A percentile compares a stretch with the other conserved stretches of the same genome.
These are phyloP conservation scores for Agonopterix subpropinquella DNA, from an alignment of 2,888 invertebrate species.

Conservation along the genomic window DNA sequence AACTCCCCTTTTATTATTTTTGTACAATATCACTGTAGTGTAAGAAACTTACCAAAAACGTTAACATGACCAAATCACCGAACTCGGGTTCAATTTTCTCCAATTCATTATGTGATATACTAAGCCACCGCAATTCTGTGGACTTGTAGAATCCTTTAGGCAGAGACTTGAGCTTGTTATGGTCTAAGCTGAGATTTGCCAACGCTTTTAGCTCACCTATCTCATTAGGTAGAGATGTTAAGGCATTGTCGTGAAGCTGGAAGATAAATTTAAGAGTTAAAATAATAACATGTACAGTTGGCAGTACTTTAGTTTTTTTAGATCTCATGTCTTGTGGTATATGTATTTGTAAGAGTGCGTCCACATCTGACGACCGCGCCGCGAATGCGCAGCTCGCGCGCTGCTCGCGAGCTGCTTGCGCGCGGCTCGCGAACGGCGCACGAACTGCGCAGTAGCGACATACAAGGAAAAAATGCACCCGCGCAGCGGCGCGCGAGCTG, in stretches of 20 bases:
- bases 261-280: conserved; percentile 9
- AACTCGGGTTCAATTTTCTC: conserved; percentile 80
- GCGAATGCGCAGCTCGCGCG: too few relatives aligned
- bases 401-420: too few relatives aligned
- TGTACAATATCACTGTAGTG: too few relatives aligned
- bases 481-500: too few relatives aligned
- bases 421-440: too few relatives aligned
- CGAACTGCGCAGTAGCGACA: too few relatives aligned
- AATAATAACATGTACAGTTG: too few relatives aligned
- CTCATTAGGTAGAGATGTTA: conserved; percentile 82
- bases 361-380: too few relatives aligned
- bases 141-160: conserved; percentile 82
- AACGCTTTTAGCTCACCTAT: conserved; percentile 82
- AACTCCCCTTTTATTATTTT: not conserved
- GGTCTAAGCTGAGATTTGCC: conserved; percentile 80
- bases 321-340: too few relatives aligned
- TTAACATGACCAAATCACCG: conserved; percentile 86
- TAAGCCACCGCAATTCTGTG: conserved; percentile 81
- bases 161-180: conserved; percentile 79
- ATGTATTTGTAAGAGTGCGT: too few relatives aligned
- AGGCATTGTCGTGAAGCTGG: conserved; percentile 89
- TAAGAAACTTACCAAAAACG: conserved; percentile 48
- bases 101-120: conserved; percentile 84
- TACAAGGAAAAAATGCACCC: too few relatives aligned
- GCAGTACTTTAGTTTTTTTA: too few relatives aligned